Conservation (phyloP, 2,888 invertebrate genomes). For the Pseudococcus longispinus region DNA sequence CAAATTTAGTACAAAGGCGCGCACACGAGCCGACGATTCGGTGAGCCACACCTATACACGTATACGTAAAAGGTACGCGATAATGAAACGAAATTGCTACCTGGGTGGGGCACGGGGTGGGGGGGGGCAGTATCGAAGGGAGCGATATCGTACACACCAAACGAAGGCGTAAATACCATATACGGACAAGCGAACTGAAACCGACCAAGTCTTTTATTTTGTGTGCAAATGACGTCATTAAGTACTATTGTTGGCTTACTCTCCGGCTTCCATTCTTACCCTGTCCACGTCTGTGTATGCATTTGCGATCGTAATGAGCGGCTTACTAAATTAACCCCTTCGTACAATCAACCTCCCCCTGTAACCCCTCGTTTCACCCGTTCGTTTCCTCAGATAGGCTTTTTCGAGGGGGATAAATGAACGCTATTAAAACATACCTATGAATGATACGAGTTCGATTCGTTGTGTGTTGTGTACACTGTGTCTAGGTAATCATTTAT, state of each 20-base stretch:
- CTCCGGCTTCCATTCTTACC: background rate
- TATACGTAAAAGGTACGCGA: background rate
- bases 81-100: slow-evolving; percentile 7
- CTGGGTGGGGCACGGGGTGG: background rate
- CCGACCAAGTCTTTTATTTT: slow-evolving; percentile 27
- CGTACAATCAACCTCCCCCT: background rate
- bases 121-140: background rate
- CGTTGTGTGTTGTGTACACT: no score
- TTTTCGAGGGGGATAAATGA: background rate
- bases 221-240: slow-evolving; percentile 35
- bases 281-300: background rate
- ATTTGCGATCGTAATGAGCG: slow-evolving; percentile 11
- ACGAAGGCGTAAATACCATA: background rate
- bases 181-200: background rate
- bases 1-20: background rate
- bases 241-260: background rate
- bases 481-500: no score
- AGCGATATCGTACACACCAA: background rate
- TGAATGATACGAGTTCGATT: background rate
- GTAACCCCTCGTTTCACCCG: no score
- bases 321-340: slow-evolving; percentile 5
- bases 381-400: background rate
- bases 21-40: background rate
- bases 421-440: slow-evolving; percentile 8
- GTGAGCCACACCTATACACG: background rate